phyloP scores from a whole-genome alignment of 2,797 vertebrate genomes.

The Anableps anableps region DNA sequence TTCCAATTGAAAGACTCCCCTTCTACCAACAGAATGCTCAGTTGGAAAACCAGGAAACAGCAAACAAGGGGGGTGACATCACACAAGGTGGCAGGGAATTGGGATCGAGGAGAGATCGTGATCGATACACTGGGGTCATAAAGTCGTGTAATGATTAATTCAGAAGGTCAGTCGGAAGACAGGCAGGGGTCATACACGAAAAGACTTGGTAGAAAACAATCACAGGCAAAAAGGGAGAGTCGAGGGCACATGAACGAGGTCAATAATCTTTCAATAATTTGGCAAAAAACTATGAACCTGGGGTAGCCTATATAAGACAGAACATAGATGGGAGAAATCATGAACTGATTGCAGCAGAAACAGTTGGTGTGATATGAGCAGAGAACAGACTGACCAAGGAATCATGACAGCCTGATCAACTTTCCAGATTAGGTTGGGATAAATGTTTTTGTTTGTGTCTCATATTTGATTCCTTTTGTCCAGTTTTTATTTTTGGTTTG shows the following conservation, averaged over 20 bases:
- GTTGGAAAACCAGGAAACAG: not conserved
- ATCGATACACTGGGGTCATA: not conserved
- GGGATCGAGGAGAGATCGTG: too few relatives aligned
- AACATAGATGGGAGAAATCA: not conserved
- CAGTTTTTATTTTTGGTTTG: not conserved
- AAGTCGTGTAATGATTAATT: not conserved
- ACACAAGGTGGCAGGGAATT: not conserved
- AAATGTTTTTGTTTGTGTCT: not conserved
- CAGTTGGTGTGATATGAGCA: not conserved
- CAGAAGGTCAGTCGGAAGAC: not conserved
- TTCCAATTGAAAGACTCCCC: not conserved
- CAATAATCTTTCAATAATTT: not conserved
- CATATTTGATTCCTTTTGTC: not conserved
- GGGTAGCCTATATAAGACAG: not conserved
- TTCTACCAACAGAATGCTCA: not conserved
- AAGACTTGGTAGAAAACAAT: not conserved
- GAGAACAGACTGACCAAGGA: not conserved
- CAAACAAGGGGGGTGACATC: not conserved
- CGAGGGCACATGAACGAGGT: not conserved
- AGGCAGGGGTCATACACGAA: not conserved
- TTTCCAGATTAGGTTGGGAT: not conserved
- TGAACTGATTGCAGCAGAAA: not conserved
- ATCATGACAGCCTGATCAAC: not conserved
- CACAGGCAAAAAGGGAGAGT: not conserved
- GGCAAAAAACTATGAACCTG: not conserved